Percentiles rank a stretch among this genome's conserved stretches.
Conservation (phyloP, 2,888 invertebrate species). For the Pherbina coryleti region DNA sequence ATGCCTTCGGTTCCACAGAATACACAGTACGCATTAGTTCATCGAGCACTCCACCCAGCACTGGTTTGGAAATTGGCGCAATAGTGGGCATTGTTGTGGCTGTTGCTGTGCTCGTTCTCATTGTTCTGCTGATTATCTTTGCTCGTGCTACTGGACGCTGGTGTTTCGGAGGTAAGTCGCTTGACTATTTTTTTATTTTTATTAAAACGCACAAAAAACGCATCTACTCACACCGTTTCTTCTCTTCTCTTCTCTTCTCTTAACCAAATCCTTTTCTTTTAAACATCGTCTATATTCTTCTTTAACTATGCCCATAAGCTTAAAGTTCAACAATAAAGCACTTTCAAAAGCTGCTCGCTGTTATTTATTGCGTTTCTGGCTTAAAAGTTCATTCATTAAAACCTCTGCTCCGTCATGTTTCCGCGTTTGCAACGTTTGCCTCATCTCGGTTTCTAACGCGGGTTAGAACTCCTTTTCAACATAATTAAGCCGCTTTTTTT, state of each 20-base stretch:
- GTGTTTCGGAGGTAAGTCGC: slow-evolving; percentile 89
- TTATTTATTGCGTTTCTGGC: not conserved
- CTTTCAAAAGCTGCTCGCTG: not conserved
- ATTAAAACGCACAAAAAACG: not conserved
- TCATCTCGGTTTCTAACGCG: slow-evolving; percentile 2
- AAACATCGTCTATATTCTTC: no score
- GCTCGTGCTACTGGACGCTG: slow-evolving; percentile 86
- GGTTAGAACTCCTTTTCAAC: slow-evolving; percentile 39
- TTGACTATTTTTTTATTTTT: no score
- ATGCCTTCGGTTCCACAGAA: slow-evolving; percentile 76
- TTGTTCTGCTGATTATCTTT: slow-evolving; percentile 76
- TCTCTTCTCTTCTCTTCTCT: not conserved
- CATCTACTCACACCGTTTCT: not conserved
- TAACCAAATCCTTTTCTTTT: no score
- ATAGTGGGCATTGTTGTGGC: slow-evolving; percentile 83
- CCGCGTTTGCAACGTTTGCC: not conserved
- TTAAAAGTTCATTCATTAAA: slow-evolving; percentile 26
- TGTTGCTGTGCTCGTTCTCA: slow-evolving; percentile 77
- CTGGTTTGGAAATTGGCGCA: slow-evolving; percentile 80
- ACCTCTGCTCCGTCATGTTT: not conserved
- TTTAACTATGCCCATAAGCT: no score
- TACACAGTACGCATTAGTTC: slow-evolving; percentile 80
- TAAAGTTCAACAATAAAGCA: not conserved
- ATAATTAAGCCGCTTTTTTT: slow-evolving; percentile 45
- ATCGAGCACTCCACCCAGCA: slow-evolving; percentile 75